phyloP scores from a whole-genome alignment of 2,888 invertebrate genomes.

The Cosmorhoe ocellata region DNA sequence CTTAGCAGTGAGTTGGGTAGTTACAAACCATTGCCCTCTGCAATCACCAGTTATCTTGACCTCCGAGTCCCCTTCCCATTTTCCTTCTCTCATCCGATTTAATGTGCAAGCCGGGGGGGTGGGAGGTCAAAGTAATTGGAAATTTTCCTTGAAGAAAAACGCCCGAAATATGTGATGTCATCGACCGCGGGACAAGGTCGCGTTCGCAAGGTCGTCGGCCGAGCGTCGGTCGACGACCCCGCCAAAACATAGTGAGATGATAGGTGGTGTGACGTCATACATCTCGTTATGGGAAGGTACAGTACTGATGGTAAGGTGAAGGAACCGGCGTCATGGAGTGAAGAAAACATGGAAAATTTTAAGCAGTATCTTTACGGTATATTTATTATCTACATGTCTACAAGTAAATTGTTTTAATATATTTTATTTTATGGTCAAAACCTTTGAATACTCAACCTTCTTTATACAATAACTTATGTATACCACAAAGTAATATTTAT shows the following conservation, averaged over 20 bases:
- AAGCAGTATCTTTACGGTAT: too few relatives aligned
- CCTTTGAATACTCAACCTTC: too few relatives aligned
- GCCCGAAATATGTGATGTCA: constrained; percentile 64
- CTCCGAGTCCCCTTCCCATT: constrained; percentile 12
- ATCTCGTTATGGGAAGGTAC: constrained; percentile 19
- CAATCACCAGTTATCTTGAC: constrained; percentile 42
- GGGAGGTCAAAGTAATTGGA: constrained; percentile 49
- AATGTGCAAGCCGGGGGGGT: constrained; percentile 24
- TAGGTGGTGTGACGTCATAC: constrained; percentile 35
- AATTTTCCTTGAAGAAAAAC: constrained; percentile 76
- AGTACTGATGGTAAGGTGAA: not conserved
- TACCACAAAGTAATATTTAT: too few relatives aligned
- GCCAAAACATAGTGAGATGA: constrained; percentile 49
- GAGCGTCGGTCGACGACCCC: constrained; percentile 48
- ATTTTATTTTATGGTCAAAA: too few relatives aligned
- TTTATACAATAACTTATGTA: too few relatives aligned
- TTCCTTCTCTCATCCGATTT: constrained; percentile 13
- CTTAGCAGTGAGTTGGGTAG: constrained; percentile 51
- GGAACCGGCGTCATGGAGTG: not conserved
- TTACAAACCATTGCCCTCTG: constrained; percentile 62
- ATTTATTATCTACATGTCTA: too few relatives aligned
- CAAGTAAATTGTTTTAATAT: too few relatives aligned
- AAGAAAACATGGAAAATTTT: not conserved
- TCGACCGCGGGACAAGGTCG: constrained; percentile 69
- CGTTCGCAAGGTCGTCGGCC: constrained; percentile 62